Percentiles rank a stretch among this genome's conserved stretches.
These are phyloP conservation scores for Mamestra configurata DNA, from an alignment of 1,140 invertebrate species.

Conservation along the genomic window DNA sequence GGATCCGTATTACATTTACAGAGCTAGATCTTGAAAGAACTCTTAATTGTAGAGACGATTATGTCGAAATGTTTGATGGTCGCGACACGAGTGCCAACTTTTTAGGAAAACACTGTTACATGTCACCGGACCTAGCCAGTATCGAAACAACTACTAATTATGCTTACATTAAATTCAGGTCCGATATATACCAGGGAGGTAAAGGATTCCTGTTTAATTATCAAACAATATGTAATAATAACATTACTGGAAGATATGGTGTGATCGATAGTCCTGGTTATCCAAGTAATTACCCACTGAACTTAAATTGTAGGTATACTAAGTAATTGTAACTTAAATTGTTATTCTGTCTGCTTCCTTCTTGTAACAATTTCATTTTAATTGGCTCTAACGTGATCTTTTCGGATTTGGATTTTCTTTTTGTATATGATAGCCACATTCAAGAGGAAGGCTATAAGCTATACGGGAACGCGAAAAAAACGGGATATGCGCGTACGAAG, in stretches of 20 bases:
- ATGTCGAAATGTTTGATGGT: slow-evolving; percentile 91
- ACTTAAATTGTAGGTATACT: slow-evolving; percentile 91
- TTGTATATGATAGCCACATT: too few species aligned
- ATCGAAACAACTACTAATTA: slow-evolving; percentile 89
- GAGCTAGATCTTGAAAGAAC: slow-evolving; percentile 92
- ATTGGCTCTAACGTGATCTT: too few species aligned
- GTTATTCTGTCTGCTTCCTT: too few species aligned
- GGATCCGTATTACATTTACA: slow-evolving; percentile 89
- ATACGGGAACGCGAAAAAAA: too few species aligned
- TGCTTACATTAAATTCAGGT: slow-evolving; percentile 90
- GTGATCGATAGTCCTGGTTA: slow-evolving; percentile 94
- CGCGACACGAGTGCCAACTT: slow-evolving; percentile 77
- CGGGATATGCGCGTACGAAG: too few species aligned
- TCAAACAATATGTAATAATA: slow-evolving; percentile 89
- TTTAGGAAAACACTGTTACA: slow-evolving; percentile 89
- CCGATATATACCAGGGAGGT: slow-evolving; percentile 89
- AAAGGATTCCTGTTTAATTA: slow-evolving; percentile 93
- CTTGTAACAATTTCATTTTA: too few species aligned
- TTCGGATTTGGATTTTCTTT: too few species aligned
- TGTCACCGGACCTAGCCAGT: slow-evolving; percentile 69
- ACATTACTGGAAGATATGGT: slow-evolving; percentile 89
- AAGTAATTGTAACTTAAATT: too few species aligned
- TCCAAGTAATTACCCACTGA: slow-evolving; percentile 90
- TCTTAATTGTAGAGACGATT: slow-evolving; percentile 90
- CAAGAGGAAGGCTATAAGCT: too few species aligned